phyloP scores from a whole-genome alignment of 2,888 invertebrate species.

The Noctua janthe region DNA sequence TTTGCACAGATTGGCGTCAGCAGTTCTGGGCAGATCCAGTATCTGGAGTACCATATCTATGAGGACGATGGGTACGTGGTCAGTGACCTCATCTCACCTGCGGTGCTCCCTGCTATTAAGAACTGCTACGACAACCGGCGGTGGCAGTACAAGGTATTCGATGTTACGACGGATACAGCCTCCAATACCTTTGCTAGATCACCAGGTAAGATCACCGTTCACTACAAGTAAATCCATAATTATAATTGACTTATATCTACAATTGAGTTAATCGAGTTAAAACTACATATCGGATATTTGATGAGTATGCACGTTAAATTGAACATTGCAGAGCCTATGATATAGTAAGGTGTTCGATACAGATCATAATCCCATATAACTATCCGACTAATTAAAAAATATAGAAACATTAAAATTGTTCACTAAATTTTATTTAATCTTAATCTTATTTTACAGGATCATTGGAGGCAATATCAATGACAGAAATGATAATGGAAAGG shows the following conservation, averaged over 20 bases:
- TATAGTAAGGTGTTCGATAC: no score
- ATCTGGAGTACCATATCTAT: slow-evolving; percentile 90
- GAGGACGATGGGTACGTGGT: slow-evolving; percentile 89
- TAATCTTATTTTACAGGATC: slow-evolving; percentile 78
- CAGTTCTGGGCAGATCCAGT: slow-evolving; percentile 92
- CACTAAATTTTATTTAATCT: no score
- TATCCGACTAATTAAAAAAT: no score
- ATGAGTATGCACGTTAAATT: no score
- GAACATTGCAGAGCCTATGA: no score
- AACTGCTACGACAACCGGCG: slow-evolving; percentile 91
- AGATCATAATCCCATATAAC: no score
- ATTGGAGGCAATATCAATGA: slow-evolving; percentile 91
- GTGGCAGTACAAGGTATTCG: slow-evolving; percentile 82
- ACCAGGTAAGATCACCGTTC: slow-evolving; percentile 89
- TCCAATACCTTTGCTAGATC: slow-evolving; percentile 92
- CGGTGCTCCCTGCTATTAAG: slow-evolving; percentile 79
- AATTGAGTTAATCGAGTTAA: background rate
- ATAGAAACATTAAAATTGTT: no score
- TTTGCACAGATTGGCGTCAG: slow-evolving; percentile 88
- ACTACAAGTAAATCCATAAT: background rate
- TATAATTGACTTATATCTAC: background rate
- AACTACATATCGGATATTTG: background rate
- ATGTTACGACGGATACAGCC: slow-evolving; percentile 91
- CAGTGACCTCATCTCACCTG: slow-evolving; percentile 87
- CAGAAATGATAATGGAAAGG: slow-evolving; percentile 92